Evolutionary conservation across 2,113 vertebrate species (phyloP).

Genomic region (Alouatta palliata): DNA sequence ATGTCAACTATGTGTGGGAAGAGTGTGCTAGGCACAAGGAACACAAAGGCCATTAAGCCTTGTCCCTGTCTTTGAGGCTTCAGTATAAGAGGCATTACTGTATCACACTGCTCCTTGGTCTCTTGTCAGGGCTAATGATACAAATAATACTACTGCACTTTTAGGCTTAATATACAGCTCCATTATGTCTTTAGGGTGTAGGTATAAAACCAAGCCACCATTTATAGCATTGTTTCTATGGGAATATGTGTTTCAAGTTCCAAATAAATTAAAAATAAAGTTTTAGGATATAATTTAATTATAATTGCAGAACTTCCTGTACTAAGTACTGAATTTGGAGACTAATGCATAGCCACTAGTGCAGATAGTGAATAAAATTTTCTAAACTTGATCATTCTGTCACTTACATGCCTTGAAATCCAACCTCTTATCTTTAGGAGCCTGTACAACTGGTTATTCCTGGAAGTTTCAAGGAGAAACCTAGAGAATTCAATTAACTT

Average conservation of each 20-base stretch:
- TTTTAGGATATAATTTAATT: slow-evolving; percentile 58
- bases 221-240: slow-evolving; percentile 75
- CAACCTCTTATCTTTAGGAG: slow-evolving; percentile 40
- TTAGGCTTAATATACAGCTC: neutral
- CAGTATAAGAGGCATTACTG: neutral
- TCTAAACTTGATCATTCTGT: slow-evolving; percentile 12
- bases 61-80: neutral
- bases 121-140: neutral
- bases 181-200: neutral
- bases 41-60: slow-evolving; percentile 19
- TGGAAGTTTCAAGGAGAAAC: slow-evolving; percentile 48
- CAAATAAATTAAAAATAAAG: slow-evolving; percentile 68
- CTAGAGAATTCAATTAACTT: neutral
- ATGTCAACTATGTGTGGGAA: slow-evolving; percentile 40
- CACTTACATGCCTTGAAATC: slow-evolving; percentile 31
- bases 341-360: slow-evolving; percentile 54
- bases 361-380: slow-evolving; percentile 51
- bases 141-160: neutral
- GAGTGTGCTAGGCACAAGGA: slow-evolving; percentile 32
- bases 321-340: slow-evolving; percentile 39
- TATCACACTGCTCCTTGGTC: neutral
- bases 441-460: slow-evolving; percentile 16
- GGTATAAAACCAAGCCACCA: slow-evolving; percentile 36
- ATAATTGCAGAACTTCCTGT: slow-evolving; percentile 64
- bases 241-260: slow-evolving; percentile 63